Conservation (phyloP, 35 echinoderm and acorn worm genomes). For the Patiria miniata region DNA sequence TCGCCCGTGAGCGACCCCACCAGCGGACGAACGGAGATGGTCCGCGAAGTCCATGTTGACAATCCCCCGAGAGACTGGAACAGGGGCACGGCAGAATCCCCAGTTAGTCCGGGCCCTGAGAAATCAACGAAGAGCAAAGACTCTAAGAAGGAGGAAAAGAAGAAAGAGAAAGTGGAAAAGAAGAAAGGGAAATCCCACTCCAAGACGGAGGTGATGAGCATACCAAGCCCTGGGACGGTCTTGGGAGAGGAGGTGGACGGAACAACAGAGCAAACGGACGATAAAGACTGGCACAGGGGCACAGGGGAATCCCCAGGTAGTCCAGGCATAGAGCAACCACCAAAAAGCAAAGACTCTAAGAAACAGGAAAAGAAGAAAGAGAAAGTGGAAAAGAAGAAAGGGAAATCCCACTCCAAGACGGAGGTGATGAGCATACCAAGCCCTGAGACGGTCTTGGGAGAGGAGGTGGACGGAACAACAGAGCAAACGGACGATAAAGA, state of each 20-base stretch:
- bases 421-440: not conserved
- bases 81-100: not conserved
- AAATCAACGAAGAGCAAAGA: conserved; percentile 15
- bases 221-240: too few relatives aligned
- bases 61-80: conserved; percentile 17
- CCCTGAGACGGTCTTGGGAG: conserved; percentile 7
- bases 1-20: conserved; percentile 8
- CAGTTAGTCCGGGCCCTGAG: not conserved
- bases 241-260: not conserved
- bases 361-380: conserved; percentile 61
- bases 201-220: not conserved
- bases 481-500: conserved; percentile 14
- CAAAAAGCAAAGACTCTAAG: conserved; percentile 23
- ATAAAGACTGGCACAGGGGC: not conserved
- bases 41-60: not conserved
- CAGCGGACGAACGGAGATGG: not conserved
- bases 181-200: conserved; percentile 6
- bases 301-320: not conserved
- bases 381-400: conserved; percentile 37
- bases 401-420: not conserved
- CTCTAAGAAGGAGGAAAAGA: conserved; percentile 52
- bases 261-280: not conserved
- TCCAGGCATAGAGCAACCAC: not conserved
- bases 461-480: not conserved
- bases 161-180: conserved; percentile 43